Base-by-base conservation (phyloP, 2,888 invertebrate species). In the Calameuta filiformis region DNA sequence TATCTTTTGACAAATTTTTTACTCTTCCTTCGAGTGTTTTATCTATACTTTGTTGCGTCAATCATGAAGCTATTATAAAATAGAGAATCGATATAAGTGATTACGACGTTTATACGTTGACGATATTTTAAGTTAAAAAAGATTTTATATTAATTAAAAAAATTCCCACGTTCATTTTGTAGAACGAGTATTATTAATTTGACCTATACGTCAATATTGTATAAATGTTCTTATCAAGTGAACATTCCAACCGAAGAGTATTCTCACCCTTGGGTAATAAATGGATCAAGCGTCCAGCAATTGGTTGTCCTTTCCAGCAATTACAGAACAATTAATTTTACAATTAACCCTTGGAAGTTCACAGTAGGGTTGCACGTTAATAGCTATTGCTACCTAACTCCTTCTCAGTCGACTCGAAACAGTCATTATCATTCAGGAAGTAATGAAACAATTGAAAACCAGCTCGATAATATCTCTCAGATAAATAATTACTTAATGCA, bases 261-360 rank as follows among this genome's bases (percentile, higher is more conserved):
- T 23, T 56, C 15, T 23, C 9, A 56, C 56, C 56, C 56, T 23
- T 56, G 9, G 56, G 30, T 34, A n/a, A 71, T 71, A 33, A 78
- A 56, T 73, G 35, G 56, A 68, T 76, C 35, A 35, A 75, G 71
- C 31, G 74, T 75, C 69, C n/a, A 75, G 75, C 74, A 75, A 77
- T 77, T 77, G 77, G 77, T 75, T 75, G 74, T 77, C 34, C 68
- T 37, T 75, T 77, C 40, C 69, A 77, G 77, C 75, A 75, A 77
- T 77, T 75, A 77, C 75, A 75, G 23, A 75, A 31, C 40, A 71
- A 75, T 73, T 40, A 77, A 75, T 77, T 75, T 9, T 56, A 71
- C 37, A 69, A 77, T 77, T 34, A 75, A 75, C 37, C 69, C 34
- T 56, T 15, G 23, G 4, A 74, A 74, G 30, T 73, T 35, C 23